Conservation (phyloP, 2,113 vertebrate genomes). For the Tinamus guttatus region DNA sequence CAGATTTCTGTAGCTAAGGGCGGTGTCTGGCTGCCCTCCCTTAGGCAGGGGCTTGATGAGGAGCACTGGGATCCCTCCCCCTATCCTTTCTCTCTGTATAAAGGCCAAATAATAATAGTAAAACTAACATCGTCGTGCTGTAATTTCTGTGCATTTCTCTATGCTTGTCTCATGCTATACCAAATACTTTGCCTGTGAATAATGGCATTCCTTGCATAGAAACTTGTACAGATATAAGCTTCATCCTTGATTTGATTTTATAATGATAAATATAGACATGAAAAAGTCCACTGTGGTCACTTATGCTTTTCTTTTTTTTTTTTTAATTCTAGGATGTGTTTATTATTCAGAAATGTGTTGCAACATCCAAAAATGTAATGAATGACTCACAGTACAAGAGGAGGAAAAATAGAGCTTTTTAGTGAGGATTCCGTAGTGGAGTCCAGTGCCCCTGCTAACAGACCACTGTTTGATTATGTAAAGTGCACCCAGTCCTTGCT, state of each 20-base stretch:
- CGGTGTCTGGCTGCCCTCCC: constrained; percentile 39
- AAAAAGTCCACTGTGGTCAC: background rate
- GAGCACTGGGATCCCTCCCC: constrained; percentile 47
- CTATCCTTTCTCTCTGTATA: background rate
- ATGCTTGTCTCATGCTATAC: background rate
- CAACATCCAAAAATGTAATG: constrained; percentile 32
- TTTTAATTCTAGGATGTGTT: background rate
- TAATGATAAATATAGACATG: background rate
- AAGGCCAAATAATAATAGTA: constrained; percentile 53
- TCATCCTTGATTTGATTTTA: constrained; percentile 28
- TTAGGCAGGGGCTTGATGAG: constrained; percentile 32
- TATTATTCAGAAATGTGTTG: constrained; percentile 55
- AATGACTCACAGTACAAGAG: constrained; percentile 30
- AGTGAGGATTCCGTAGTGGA: background rate
- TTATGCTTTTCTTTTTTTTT: background rate
- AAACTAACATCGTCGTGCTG: background rate
- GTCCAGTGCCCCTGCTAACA: background rate
- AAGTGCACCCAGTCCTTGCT: background rate
- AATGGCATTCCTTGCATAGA: constrained; percentile 24
- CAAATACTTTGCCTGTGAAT: constrained; percentile 12
- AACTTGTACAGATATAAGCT: background rate
- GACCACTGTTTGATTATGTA: background rate
- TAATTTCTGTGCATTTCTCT: background rate
- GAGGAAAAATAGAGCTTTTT: constrained; percentile 37
- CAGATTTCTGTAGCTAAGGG: constrained; percentile 6